phyloP scores from a whole-genome alignment of 2,888 invertebrate species.

The Mythimna ferrago region DNA sequence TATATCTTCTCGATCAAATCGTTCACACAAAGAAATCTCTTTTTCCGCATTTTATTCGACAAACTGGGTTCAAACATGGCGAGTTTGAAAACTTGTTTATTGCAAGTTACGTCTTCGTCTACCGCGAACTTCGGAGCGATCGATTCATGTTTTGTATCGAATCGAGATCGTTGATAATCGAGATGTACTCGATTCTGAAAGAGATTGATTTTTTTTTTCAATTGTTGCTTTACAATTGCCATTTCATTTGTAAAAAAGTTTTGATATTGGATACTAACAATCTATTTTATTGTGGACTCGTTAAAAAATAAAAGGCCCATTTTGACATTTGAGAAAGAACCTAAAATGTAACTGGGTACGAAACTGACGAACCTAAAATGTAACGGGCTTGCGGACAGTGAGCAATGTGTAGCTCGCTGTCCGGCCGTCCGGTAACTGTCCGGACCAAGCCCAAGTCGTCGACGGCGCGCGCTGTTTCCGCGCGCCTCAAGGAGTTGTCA shows the following conservation, averaged over 20 bases:
- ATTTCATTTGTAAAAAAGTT: neutral
- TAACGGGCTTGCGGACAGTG: too few species aligned
- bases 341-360: too few species aligned
- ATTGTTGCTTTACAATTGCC: neutral
- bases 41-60: conserved; percentile 64
- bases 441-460: too few species aligned
- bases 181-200: conserved; percentile 8
- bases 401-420: too few species aligned
- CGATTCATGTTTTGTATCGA: conserved; percentile 60
- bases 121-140: conserved; percentile 37
- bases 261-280: neutral
- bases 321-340: too few species aligned
- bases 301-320: too few species aligned
- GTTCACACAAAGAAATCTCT: conserved; percentile 62
- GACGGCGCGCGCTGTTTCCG: too few species aligned
- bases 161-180: conserved; percentile 47
- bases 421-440: too few species aligned
- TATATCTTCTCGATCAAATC: conserved; percentile 66
- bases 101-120: conserved; percentile 55
- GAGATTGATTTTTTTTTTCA: neutral
- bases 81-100: conserved; percentile 74
- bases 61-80: conserved; percentile 64
- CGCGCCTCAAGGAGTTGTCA: too few species aligned
- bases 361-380: too few species aligned
- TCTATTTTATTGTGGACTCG: too few species aligned